These are phyloP conservation scores for Oryctolagus cuniculus DNA, from an alignment of 2,113 vertebrate genomes.

Conservation along the genomic window mOryCun1.1 NC_091434.1:69684001-69684500, in stretches of 20 bases:
- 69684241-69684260: conserved; percentile 96
- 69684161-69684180: conserved; percentile 47
- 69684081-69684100: conserved; percentile 58
- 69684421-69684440: conserved; percentile 54
- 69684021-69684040: background rate
- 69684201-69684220: conserved; percentile 55
- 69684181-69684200: conserved; percentile 44
- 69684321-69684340: conserved; percentile 91
- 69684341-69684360: conserved; percentile 80
- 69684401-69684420: conserved; percentile 23
- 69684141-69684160: conserved; percentile 38
- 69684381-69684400: conserved; percentile 18
- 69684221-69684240: conserved; percentile 85
- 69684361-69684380: conserved; percentile 59
- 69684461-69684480: conserved; percentile 68
- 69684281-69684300: conserved; percentile 92
- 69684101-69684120: conserved; percentile 15
- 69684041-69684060: background rate
- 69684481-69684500: conserved; percentile 33
- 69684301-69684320: conserved; percentile 94
- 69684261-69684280: conserved; percentile 97
- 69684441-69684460: conserved; percentile 38
- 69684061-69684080: conserved; percentile 4
- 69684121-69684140: conserved; percentile 52
- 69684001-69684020: background rate